phyloP scores from a whole-genome alignment of 2,888 invertebrate genomes.

The Pelosia muscerda region DNA sequence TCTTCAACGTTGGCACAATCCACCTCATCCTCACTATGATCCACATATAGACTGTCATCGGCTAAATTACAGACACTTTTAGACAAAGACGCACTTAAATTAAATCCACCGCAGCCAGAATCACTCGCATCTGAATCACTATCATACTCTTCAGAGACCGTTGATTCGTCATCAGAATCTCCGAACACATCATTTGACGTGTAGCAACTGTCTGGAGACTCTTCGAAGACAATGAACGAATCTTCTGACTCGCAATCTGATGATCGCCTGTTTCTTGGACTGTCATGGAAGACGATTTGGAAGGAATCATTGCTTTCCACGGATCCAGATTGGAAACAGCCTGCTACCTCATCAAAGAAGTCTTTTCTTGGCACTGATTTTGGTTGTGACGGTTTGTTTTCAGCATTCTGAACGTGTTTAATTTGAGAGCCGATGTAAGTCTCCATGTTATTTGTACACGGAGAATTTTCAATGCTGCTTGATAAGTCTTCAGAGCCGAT shows the following conservation, averaged over 20 bases:
- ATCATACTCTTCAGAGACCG: constrained; percentile 49
- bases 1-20: constrained; percentile 63
- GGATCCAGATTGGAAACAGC: constrained; percentile 69
- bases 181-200: constrained; percentile 77
- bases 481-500: constrained; percentile 58
- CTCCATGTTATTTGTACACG: constrained; percentile 28
- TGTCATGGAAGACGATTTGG: constrained; percentile 79
- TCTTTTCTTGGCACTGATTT: constrained; percentile 44
- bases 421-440: background rate
- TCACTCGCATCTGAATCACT: constrained; percentile 62
- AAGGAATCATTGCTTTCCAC: constrained; percentile 76
- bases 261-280: constrained; percentile 56
- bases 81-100: constrained; percentile 63
- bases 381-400: background rate
- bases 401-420: background rate
- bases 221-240: constrained; percentile 85
- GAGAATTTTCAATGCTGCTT: constrained; percentile 62
- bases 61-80: constrained; percentile 76
- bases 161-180: constrained; percentile 35
- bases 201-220: constrained; percentile 75
- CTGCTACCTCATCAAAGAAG: constrained; percentile 76
- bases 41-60: constrained; percentile 72
- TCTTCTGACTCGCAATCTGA: constrained; percentile 88
- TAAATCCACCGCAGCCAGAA: constrained; percentile 62
- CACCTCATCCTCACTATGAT: constrained; percentile 69